Conservation (phyloP, 2,113 vertebrate genomes). For the Sakesphorus luctuosus region DNA sequence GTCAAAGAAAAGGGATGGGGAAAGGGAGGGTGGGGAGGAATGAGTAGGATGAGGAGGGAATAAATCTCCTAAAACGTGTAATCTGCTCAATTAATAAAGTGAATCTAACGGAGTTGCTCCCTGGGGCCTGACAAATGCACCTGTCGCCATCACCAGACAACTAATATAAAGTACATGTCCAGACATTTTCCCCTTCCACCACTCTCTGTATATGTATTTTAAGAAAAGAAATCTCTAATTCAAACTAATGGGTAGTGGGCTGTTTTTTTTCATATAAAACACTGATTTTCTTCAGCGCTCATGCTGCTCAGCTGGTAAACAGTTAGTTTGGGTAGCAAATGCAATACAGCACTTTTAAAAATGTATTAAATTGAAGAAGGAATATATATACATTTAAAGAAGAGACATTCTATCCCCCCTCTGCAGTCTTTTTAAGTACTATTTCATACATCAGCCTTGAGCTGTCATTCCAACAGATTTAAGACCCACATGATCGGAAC, state of each 20-base stretch:
- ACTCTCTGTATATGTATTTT: neutral
- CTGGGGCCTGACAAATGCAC: conserved; percentile 61
- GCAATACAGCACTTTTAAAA: neutral
- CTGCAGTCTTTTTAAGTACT: neutral
- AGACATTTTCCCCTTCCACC: neutral
- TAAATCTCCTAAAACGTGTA: conserved; percentile 41
- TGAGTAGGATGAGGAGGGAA: neutral
- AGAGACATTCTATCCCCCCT: neutral
- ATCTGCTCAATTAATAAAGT: conserved; percentile 72
- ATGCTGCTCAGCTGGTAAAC: neutral
- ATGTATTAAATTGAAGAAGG: neutral
- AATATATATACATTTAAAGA: neutral
- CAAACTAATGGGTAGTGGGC: neutral
- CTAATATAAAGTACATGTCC: conserved; percentile 19
- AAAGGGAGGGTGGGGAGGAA: neutral
- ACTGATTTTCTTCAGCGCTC: neutral
- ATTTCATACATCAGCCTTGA: neutral
- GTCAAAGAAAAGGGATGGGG: neutral
- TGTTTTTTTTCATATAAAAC: neutral
- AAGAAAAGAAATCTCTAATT: conserved; percentile 41
- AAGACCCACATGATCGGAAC: conserved; percentile 3
- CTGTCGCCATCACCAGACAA: conserved; percentile 40
- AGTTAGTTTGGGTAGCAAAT: neutral
- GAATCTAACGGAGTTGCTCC: conserved; percentile 16
- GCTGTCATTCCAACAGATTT: conserved; percentile 38